Percentiles rank a stretch among this genome's conserved stretches.
These are phyloP conservation scores for Lacanobia oleracea DNA, from an alignment of 2,888 invertebrate species.

Conservation along the genomic window DNA sequence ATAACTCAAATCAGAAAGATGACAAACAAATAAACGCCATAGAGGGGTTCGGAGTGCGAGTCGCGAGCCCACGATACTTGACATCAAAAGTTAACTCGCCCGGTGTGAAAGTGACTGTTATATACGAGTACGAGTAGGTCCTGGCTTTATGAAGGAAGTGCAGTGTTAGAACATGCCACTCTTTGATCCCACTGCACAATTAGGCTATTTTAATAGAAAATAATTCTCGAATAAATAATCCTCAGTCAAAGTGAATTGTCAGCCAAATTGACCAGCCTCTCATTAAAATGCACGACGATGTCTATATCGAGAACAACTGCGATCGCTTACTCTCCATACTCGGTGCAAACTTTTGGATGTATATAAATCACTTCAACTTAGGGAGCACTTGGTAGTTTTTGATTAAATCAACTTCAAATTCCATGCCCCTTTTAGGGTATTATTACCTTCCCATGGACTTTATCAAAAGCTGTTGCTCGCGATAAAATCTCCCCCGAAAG, in stretches of 20 bases:
- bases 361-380: conserved; percentile 62
- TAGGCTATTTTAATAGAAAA: conserved; percentile 5
- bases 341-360: conserved; percentile 55
- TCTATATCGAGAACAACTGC: conserved; percentile 25
- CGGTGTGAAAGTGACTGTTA: conserved; percentile 12
- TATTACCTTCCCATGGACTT: conserved; percentile 66
- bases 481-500: conserved; percentile 73
- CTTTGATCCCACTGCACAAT: conserved; percentile 30
- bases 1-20: conserved; percentile 57
- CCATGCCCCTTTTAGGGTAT: conserved; percentile 64
- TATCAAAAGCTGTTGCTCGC: conserved; percentile 64
- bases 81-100: conserved; percentile 39
- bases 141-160: conserved; percentile 19
- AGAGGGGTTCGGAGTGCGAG: conserved; percentile 25
- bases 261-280: conserved; percentile 11
- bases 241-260: conserved; percentile 17
- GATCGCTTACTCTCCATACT: conserved; percentile 18
- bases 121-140: background rate
- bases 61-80: conserved; percentile 22
- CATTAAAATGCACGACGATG: conserved; percentile 4
- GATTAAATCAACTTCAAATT: conserved; percentile 65
- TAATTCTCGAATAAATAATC: conserved; percentile 10
- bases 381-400: conserved; percentile 60
- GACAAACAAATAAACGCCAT: conserved; percentile 67
- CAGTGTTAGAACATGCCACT: background rate